phyloP scores from a whole-genome alignment of 2,797 vertebrate species.

The Acanthopagrus latus region DNA sequence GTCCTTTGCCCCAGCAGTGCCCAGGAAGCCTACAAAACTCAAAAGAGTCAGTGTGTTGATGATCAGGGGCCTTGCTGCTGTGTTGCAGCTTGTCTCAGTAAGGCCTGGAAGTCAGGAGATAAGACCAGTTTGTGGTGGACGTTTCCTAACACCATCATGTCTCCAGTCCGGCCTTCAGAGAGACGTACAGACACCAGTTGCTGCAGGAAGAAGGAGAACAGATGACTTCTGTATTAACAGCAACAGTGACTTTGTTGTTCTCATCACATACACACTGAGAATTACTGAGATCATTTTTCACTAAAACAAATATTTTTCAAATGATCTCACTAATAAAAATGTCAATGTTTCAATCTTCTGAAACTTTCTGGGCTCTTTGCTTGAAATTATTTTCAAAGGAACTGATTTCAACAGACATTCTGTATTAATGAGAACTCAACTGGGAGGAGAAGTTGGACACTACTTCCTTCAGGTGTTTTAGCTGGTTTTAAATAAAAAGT shows the following conservation, averaged over 20 bases:
- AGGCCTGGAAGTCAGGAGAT: conserved; percentile 84
- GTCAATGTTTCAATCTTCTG: no score
- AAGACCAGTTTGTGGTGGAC: conserved; percentile 85
- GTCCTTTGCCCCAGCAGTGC: background rate
- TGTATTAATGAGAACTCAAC: background rate
- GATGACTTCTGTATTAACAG: background rate
- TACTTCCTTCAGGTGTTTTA: no score
- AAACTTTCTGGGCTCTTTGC: no score
- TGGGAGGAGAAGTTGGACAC: no score
- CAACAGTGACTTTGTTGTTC: background rate
- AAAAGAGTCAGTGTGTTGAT: background rate
- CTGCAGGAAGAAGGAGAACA: conserved; percentile 66
- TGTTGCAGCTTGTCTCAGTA: conserved; percentile 71
- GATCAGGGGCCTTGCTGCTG: conserved; percentile 39
- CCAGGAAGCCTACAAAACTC: background rate
- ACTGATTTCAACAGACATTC: background rate
- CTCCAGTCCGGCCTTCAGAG: conserved; percentile 81
- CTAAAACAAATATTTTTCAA: background rate
- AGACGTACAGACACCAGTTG: conserved; percentile 84
- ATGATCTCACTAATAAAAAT: background rate
- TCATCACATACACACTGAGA: background rate
- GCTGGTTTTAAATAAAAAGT: no score
- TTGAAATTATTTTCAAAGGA: no score
- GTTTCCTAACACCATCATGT: conserved; percentile 85
- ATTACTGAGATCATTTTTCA: background rate